phyloP scores from a whole-genome alignment of 2,113 vertebrate genomes.

The Platysternon megacephalum region DNA sequence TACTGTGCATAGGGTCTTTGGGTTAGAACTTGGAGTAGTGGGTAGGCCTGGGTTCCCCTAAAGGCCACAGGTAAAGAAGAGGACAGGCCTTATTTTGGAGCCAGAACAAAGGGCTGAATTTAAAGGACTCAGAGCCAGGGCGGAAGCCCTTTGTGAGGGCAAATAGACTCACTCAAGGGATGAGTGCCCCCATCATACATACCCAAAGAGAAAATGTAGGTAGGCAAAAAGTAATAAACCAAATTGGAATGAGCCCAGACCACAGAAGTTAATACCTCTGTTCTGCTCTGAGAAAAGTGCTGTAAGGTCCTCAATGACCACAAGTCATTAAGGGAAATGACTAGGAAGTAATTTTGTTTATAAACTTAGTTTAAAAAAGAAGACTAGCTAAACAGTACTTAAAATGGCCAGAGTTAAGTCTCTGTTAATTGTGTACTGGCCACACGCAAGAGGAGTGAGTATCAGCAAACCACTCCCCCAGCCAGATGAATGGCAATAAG shows the following conservation, averaged over 20 bases:
- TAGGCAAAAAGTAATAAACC: not conserved
- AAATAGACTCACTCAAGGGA: not conserved
- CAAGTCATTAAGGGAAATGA: not conserved
- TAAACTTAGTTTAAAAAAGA: not conserved
- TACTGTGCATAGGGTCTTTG: not conserved
- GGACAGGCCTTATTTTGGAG: not conserved
- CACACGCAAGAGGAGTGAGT: not conserved
- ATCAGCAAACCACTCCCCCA: not conserved
- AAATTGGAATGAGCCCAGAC: not conserved
- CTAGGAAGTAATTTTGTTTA: not conserved
- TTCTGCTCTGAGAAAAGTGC: not conserved
- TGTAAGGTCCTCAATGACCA: not conserved
- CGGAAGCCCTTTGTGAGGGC: not conserved
- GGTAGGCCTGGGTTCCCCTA: not conserved
- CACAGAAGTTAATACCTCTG: not conserved
- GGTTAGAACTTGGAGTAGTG: not conserved
- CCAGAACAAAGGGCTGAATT: not conserved
- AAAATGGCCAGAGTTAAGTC: not conserved
- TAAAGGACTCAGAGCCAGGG: not conserved
- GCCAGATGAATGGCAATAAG: not conserved
- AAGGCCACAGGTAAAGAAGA: not conserved
- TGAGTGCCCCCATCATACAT: not conserved
- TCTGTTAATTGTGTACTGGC: not conserved
- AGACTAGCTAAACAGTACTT: not conserved
- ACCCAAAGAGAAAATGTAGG: not conserved